These are phyloP conservation scores for Dendrocincla tyrannina DNA, from an alignment of 2,797 vertebrate genomes.

Conservation along the genomic window DNA sequence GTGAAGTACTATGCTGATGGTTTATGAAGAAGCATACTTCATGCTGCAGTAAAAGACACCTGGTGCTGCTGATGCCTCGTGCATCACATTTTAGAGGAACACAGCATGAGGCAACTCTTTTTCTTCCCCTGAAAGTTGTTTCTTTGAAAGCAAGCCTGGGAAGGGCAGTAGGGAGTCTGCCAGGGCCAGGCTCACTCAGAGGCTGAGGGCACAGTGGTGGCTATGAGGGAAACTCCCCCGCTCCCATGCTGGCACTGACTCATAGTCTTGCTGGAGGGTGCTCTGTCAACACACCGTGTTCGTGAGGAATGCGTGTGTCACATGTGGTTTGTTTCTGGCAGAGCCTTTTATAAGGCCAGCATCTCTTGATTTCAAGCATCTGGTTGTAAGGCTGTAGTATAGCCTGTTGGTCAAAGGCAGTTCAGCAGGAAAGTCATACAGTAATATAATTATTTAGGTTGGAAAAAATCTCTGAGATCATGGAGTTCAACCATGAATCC, in stretches of 20 bases:
- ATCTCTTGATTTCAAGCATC: neutral
- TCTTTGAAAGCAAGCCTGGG: neutral
- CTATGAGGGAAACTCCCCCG: rapidly evolving
- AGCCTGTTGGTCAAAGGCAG: neutral
- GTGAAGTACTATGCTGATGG: neutral
- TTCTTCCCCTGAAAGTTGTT: neutral
- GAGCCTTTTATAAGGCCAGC: neutral
- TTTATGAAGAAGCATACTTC: neutral
- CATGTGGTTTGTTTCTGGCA: neutral
- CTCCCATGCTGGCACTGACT: rapidly evolving
- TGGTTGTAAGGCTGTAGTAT: neutral
- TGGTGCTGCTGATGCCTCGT: rapidly evolving
- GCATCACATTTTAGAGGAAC: rapidly evolving
- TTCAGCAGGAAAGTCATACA: neutral
- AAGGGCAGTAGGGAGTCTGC: neutral
- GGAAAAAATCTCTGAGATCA: neutral
- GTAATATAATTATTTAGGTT: neutral
- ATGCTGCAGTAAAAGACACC: neutral
- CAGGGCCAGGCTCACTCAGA: neutral
- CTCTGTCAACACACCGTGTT: neutral
- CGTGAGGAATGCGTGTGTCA: neutral
- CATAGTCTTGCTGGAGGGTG: neutral
- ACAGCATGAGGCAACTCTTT: neutral
- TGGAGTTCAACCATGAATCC: neutral
- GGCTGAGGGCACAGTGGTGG: neutral